phyloP scores from a whole-genome alignment of 2,797 vertebrate genomes.

The Ptychadena robeensis region DNA sequence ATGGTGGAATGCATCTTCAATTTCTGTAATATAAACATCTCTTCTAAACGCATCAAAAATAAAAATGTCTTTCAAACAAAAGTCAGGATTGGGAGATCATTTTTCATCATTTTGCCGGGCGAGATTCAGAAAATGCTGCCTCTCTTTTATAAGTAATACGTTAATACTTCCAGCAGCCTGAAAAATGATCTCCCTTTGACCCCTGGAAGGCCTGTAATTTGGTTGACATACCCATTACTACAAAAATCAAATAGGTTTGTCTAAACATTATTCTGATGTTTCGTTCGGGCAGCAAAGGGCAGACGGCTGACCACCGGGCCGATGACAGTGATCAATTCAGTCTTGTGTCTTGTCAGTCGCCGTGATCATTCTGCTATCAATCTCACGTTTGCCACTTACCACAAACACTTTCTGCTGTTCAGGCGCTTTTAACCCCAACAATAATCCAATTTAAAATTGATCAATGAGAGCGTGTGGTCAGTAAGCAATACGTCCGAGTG shows the following conservation, averaged over 20 bases:
- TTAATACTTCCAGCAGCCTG: slow-evolving; percentile 77
- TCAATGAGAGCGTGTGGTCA: slow-evolving; percentile 86
- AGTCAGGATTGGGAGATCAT: slow-evolving; percentile 1
- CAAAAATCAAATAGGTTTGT: slow-evolving; percentile 86
- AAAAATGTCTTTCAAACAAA: slow-evolving; percentile 29
- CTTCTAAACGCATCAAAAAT: neutral
- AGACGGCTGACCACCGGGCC: slow-evolving; percentile 79
- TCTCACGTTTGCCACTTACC: slow-evolving; percentile 79
- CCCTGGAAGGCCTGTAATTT: slow-evolving; percentile 83
- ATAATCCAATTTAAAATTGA: slow-evolving; percentile 90
- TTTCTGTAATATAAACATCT: neutral
- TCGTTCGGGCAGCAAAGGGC: slow-evolving; percentile 78
- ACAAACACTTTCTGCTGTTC: slow-evolving; percentile 83
- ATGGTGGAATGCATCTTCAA: neutral
- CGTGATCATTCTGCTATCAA: slow-evolving; percentile 81
- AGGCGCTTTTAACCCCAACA: slow-evolving; percentile 86
- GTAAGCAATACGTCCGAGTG: slow-evolving; percentile 81
- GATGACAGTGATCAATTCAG: slow-evolving; percentile 84
- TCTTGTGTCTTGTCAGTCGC: slow-evolving; percentile 77
- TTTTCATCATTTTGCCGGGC: neutral
- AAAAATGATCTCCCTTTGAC: slow-evolving; percentile 83
- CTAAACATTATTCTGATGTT: slow-evolving; percentile 85
- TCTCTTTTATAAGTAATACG: slow-evolving; percentile 60
- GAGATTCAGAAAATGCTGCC: neutral
- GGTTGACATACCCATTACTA: slow-evolving; percentile 84